A percentile compares a stretch with the other conserved stretches of the same genome.
Evolutionary conservation across 2,888 invertebrate genomes (phyloP).

Genomic region (Bibio marci): DNA sequence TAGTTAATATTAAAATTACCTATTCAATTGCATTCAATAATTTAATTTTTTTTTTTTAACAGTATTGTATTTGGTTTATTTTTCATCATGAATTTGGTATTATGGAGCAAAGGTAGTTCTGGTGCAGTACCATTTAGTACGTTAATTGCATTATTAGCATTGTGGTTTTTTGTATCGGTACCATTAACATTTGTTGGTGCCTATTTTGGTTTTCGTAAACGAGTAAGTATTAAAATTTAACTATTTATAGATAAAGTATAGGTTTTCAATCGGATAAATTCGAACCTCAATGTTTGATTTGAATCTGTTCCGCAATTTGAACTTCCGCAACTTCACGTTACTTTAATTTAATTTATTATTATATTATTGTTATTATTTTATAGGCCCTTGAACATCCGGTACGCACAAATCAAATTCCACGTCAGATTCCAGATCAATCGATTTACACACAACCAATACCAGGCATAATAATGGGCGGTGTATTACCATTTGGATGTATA

Average conservation of each 20-base stretch:
- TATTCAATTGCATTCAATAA: background rate
- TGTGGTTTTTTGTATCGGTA: slow-evolving; percentile 98
- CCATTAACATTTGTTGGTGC: slow-evolving; percentile 96
- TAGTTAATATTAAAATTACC: background rate
- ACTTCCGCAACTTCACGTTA: too few relatives aligned
- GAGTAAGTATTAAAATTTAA: too few relatives aligned
- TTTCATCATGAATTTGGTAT: slow-evolving; percentile 89
- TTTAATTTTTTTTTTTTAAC: background rate
- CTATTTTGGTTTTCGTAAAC: slow-evolving; percentile 94
- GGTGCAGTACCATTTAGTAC: slow-evolving; percentile 97
- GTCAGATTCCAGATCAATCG: slow-evolving; percentile 98
- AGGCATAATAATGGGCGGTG: slow-evolving; percentile 95
- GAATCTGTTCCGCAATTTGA: too few relatives aligned
- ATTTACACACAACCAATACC: slow-evolving; percentile 92
- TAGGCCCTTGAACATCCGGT: slow-evolving; percentile 94
- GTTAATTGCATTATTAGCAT: slow-evolving; percentile 75
- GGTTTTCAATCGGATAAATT: too few relatives aligned
- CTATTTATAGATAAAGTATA: too few relatives aligned
- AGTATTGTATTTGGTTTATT: slow-evolving; percentile 93
- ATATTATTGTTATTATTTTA: slow-evolving; percentile 14
- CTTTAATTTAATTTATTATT: background rate
- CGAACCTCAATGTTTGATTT: too few relatives aligned
- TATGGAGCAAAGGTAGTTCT: slow-evolving; percentile 92
- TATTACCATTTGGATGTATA: slow-evolving; percentile 93
- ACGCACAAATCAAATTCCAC: slow-evolving; percentile 95